Base-by-base conservation (phyloP, 2,888 invertebrate species). In the Blastobasis adustella region DNA sequence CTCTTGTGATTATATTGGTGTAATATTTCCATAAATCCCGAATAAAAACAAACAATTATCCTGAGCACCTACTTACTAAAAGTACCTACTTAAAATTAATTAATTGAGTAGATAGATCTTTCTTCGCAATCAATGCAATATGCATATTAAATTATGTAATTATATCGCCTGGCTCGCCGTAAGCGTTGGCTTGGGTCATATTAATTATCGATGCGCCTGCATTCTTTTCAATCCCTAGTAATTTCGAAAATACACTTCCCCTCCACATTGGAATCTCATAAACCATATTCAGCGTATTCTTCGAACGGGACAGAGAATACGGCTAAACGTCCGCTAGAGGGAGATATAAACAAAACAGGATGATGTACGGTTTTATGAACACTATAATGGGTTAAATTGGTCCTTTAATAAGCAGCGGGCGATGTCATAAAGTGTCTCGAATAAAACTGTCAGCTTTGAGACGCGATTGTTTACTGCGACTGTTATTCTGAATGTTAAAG, bases 321-420 rank as follows among this genome's bases (percentile, higher is more conserved):
- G 40, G 5, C 38, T 37, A 48, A 40, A 8, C 37, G 6, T 43
- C 23, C 10, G 68, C 49, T 51, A 52, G 69, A 79, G 59, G 47
- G 73, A 60, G 82, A 80, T 58, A 58, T 57, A 57, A 65, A 72
- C 74, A 76, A 77, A 83, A 82, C 84, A 84, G 82, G 82, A 84
- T 85, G 85, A 85, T 80, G 82, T 77, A 81, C 80, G 77, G 77
- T 82, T 81, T 83, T 84, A 82, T 81, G 80, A 82, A 78, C 79
- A 76, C 76, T 76, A 78, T 85, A 86, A 85, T 86, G 84, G 84
- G 81, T 86, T 83, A 82, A 86, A 87, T 85, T 84, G 85, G 85
- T 84, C 74, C 76, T 79, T 80, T 80, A 82, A 80, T 81, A 81
- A 81, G 79, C 73, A 73, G 62, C 71, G 71, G 71, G 69, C 73